Evolutionary conservation across 2,113 vertebrate genomes (phyloP).

Genomic region (Osmerus mordax): DNA sequence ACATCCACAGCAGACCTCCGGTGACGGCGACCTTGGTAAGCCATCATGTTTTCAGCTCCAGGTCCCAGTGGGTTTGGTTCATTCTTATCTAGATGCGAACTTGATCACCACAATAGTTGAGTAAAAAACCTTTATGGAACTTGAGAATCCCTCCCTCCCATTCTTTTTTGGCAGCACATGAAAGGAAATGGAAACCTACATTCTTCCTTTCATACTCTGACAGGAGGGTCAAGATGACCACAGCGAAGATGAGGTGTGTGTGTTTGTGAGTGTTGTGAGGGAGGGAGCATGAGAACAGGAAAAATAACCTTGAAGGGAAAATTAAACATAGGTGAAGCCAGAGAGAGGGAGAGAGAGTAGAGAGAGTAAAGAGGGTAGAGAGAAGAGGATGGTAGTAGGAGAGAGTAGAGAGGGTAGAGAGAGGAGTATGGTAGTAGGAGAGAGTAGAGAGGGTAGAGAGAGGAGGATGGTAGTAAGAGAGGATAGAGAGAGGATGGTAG

Average conservation of each 20-base stretch:
- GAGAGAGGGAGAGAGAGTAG: neutral
- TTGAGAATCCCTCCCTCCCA: slow-evolving; percentile 37
- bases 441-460: too few species aligned
- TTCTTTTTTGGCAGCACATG: slow-evolving; percentile 49
- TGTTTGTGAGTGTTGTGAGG: neutral
- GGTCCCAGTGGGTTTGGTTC: slow-evolving; percentile 38
- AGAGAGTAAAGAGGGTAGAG: too few species aligned
- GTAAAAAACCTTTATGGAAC: slow-evolving; percentile 43
- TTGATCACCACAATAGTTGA: slow-evolving; percentile 55
- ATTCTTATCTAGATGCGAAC: slow-evolving; percentile 50
- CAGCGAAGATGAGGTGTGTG: slow-evolving; percentile 18
- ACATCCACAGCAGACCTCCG: slow-evolving; percentile 34
- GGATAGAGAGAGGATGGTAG: too few species aligned
- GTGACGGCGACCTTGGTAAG: slow-evolving; percentile 46
- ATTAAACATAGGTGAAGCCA: neutral
- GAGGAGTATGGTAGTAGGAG: too few species aligned
- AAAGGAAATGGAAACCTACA: slow-evolving; percentile 66
- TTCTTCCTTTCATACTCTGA: slow-evolving; percentile 56
- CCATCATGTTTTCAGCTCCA: slow-evolving; percentile 36
- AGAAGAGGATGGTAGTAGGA: too few species aligned
- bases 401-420: too few species aligned
- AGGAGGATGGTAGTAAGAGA: too few species aligned
- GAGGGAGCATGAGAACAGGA: neutral
- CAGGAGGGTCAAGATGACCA: slow-evolving; percentile 37
- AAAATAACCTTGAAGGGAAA: neutral